phyloP scores from a whole-genome alignment of 1,140 invertebrate genomes.

The Danaus melanippus region DNA sequence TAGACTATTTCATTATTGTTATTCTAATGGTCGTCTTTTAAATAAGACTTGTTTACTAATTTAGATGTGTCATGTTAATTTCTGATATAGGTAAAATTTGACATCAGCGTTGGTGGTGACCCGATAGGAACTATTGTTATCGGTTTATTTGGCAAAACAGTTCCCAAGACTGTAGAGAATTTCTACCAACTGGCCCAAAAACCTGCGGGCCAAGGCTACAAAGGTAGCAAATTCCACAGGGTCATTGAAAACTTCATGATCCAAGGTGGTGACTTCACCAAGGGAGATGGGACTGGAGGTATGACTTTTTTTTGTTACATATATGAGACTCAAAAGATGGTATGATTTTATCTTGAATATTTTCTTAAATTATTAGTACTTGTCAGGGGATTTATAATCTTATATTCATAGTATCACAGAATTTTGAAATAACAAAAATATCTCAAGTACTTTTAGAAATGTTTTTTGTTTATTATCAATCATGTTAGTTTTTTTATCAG shows the following conservation, averaged over 20 bases:
- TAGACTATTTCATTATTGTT: too few relatives aligned
- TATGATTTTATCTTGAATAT: too few relatives aligned
- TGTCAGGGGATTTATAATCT: neutral
- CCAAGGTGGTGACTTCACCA: conserved; percentile 94
- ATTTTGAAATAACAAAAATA: too few relatives aligned
- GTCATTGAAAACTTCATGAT: conserved; percentile 97
- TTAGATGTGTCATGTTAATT: neutral
- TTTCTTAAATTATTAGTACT: too few relatives aligned
- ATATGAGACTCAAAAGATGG: too few relatives aligned
- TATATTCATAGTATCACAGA: neutral
- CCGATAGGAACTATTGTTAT: conserved; percentile 87
- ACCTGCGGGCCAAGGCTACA: conserved; percentile 85
- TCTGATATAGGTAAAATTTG: conserved; percentile 89
- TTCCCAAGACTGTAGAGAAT: conserved; percentile 95
- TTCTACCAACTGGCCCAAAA: conserved; percentile 89
- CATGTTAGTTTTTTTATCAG: too few relatives aligned
- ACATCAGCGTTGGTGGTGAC: conserved; percentile 90
- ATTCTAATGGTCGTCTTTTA: too few relatives aligned
- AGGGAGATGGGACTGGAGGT: conserved; percentile 93
- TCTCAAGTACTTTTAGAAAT: too few relatives aligned
- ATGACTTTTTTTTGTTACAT: conserved; percentile 25
- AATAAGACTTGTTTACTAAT: too few relatives aligned
- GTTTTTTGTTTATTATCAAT: too few relatives aligned
- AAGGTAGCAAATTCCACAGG: conserved; percentile 92
- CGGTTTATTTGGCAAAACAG: conserved; percentile 95